Conservation (phyloP, 2,113 vertebrate species). For the Scolopax mira region DNA sequence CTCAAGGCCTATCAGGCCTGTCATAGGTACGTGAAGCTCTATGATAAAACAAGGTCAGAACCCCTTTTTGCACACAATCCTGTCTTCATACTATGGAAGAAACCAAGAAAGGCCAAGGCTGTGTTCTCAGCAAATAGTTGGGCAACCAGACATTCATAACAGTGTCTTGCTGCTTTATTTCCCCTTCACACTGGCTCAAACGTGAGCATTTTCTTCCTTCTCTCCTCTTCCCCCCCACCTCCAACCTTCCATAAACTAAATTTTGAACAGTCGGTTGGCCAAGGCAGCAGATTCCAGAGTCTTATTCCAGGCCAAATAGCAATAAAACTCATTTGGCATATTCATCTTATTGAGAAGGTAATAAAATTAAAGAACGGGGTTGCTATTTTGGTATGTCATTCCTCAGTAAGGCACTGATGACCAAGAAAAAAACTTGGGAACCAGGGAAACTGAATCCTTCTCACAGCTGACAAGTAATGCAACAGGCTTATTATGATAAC, state of each 20-base stretch:
- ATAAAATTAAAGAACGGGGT: conserved; percentile 45
- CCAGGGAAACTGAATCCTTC: not conserved
- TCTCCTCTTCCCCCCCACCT: not conserved
- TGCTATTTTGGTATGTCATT: conserved; percentile 36
- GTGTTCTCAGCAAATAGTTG: not conserved
- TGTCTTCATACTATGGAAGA: not conserved
- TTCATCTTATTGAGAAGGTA: conserved; percentile 4
- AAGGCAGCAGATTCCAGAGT: conserved; percentile 13
- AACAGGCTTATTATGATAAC: not conserved
- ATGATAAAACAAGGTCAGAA: not conserved
- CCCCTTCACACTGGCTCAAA: not conserved
- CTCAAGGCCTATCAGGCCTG: not conserved
- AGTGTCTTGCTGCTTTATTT: not conserved
- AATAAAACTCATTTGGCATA: conserved; percentile 50
- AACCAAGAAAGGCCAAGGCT: not conserved
- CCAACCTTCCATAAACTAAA: not conserved
- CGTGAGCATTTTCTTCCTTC: not conserved
- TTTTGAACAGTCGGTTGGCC: conserved; percentile 6
- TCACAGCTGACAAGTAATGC: not conserved
- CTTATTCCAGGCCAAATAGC: conserved; percentile 34
- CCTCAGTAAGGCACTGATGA: not conserved
- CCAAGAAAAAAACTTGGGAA: not conserved
- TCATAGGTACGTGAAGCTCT: not conserved
- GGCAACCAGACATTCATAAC: not conserved
- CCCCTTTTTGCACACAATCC: not conserved